phyloP scores from a whole-genome alignment of 2,113 vertebrate genomes.

The Regulus satrapa region DNA sequence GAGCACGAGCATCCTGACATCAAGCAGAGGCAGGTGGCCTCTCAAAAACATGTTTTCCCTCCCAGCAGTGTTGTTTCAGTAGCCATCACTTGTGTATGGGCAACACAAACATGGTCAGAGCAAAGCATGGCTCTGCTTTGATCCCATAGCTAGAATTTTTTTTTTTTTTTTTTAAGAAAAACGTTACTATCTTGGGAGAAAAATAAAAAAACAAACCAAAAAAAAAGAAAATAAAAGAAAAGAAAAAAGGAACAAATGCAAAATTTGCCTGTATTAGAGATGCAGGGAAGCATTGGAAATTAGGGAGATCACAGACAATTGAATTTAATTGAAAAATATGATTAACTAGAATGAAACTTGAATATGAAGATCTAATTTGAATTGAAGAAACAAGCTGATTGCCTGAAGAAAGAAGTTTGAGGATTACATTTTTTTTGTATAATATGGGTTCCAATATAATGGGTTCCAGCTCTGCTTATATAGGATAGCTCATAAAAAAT shows the following conservation, averaged over 20 bases:
- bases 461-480: neutral
- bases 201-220: neutral
- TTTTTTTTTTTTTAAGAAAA: neutral
- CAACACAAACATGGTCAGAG: rapidly evolving
- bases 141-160: neutral
- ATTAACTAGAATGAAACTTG: conserved; percentile 57
- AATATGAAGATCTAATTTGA: conserved; percentile 50
- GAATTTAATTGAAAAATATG: conserved; percentile 68
- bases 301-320: conserved; percentile 62
- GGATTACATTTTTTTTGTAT: neutral
- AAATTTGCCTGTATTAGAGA: conserved; percentile 9
- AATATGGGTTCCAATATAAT: neutral
- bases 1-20: rapidly evolving
- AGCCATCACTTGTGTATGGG: neutral
- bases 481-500: neutral
- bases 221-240: neutral
- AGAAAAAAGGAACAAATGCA: neutral
- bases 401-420: conserved; percentile 6
- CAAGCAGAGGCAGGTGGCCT: neutral
- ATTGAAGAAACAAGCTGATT: conserved; percentile 6
- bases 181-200: neutral
- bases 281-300: conserved; percentile 7
- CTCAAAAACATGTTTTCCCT: neutral
- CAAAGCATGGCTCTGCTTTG: neutral
- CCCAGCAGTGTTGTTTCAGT: neutral